phyloP scores from a whole-genome alignment of 2,113 vertebrate genomes.

The Brienomyrus longianalis region DNA sequence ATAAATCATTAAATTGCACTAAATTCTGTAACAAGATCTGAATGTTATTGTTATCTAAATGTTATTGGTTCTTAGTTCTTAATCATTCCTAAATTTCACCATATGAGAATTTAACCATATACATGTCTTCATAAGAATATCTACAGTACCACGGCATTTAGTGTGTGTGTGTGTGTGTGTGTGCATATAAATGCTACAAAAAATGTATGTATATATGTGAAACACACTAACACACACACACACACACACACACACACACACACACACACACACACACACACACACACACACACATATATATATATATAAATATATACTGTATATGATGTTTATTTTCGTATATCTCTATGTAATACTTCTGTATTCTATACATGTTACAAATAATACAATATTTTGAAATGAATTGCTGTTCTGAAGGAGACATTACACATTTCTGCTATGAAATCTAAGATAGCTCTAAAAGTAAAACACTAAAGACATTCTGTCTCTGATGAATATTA shows the following conservation, averaged over 20 bases:
- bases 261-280: too few species aligned
- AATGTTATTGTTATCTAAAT: too few species aligned
- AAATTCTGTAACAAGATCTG: background rate
- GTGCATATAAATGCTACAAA: background rate
- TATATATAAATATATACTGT: too few species aligned
- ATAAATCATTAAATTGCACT: background rate
- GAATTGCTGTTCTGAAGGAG: background rate
- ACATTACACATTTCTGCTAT: background rate
- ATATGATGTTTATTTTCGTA: background rate
- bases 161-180: background rate
- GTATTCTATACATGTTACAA: background rate
- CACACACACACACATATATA: too few species aligned
- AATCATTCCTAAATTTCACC: background rate
- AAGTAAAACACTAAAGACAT: background rate
- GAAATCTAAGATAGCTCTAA: background rate
- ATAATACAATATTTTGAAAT: background rate
- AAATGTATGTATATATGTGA: background rate
- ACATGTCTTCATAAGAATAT: background rate
- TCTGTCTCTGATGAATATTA: background rate
- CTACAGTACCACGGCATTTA: background rate
- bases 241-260: too few species aligned
- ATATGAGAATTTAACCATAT: background rate
- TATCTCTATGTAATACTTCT: background rate
- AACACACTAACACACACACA: background rate
- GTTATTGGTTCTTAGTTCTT: background rate